Evolutionary conservation across 2,888 invertebrate species (phyloP), one percentile per base, ranked within the genome.

Genomic region (Aproaerema taeniolella): DNA sequence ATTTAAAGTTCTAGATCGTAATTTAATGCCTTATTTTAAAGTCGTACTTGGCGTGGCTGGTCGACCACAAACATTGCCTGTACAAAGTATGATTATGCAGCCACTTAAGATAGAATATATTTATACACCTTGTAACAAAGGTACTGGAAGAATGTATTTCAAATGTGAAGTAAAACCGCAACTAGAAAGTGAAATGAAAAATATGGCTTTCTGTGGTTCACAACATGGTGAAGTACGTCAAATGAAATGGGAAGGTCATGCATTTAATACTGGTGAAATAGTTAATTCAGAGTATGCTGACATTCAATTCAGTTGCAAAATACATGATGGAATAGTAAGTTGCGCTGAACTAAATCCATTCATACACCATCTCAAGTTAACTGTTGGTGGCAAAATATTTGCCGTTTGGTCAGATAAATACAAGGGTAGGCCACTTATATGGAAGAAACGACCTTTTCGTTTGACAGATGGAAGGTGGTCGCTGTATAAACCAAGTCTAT

Each of bases 391-490:
- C 4, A 91, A 89, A 67, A 88, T 91, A 39, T 90, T 93, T 61
- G 91, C 93, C 0, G 68, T 95, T 39, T 95, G 95, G 95, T 89
- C 89, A 47, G 91, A 93, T 40, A 88, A 90, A 42, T 86, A 91
- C 24, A 62, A 67, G 15, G 85, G 85, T 41, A 75, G 88, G 13
- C 92, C 93, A 0, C 61, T 94, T 3, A 67, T 92, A 38, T 93
- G 92, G 92, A 89, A 92, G 38, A 89, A 88, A 50, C 82, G 89
- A 9, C 75, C 86, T 1, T 76, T 75, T 41, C 73, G 81, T 39
- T 82, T 93, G 46, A 92, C 92, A 0, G 87, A 89, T 10, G 90
- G 92, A 0, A 77, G 85, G 25, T 96, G 95, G 95, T 94, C 93
- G n/a, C 82, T 88, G n/a, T 88, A 90, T 30, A 88, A 93, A 36